Conservation (phyloP, 2,797 vertebrate genomes). For the Pseudotriccus pelzelni region DNA sequence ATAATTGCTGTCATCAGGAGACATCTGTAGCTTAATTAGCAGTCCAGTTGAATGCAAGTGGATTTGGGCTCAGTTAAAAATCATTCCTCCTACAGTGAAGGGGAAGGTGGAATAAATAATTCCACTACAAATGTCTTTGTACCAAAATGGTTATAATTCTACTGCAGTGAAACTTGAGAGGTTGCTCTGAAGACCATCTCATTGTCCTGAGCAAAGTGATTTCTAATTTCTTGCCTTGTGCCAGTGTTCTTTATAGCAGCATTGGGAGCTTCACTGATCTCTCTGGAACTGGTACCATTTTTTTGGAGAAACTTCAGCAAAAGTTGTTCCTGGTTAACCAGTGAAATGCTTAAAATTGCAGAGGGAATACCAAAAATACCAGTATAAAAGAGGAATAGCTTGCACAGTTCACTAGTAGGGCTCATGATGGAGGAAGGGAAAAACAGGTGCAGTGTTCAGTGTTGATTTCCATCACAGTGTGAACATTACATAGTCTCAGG, state of each 20-base stretch:
- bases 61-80: neutral
- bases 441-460: neutral
- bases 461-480: neutral
- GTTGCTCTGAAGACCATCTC: neutral
- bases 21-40: constrained; percentile 10
- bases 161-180: neutral
- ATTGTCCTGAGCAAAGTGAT: neutral
- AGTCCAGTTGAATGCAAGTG: neutral
- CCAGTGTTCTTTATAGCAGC: neutral
- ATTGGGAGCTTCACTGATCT: neutral
- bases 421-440: rapidly evolving
- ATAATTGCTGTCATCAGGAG: constrained; percentile 40
- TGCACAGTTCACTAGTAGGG: neutral
- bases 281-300: neutral
- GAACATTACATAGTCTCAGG: rapidly evolving
- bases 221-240: neutral
- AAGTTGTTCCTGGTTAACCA: neutral
- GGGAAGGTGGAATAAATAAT: neutral
- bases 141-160: neutral
- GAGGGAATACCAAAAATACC: neutral
- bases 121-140: neutral
- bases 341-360: neutral
- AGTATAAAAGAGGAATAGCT: neutral
- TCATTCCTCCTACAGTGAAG: neutral
- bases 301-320: neutral